phyloP scores from a whole-genome alignment of 2,888 invertebrate genomes.

The Drosophila macrospina region DNA sequence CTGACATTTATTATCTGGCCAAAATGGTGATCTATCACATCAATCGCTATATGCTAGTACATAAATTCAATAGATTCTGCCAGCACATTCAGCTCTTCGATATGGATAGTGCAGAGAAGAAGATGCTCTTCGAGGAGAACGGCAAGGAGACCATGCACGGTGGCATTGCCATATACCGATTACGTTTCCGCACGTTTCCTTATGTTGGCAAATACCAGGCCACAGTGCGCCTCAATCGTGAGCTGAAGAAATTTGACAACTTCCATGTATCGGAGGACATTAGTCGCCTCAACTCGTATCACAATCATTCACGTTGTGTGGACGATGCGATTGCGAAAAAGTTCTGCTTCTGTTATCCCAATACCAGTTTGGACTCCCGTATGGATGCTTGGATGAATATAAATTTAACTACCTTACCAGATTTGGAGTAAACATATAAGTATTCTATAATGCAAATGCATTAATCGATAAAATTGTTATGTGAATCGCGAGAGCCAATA shows the following conservation, averaged over 20 bases:
- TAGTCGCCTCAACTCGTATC: constrained; percentile 86
- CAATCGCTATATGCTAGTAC: constrained; percentile 53
- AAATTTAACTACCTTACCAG: constrained; percentile 3
- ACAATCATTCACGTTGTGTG: constrained; percentile 85
- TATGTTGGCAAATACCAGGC: constrained; percentile 88
- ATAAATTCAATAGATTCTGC: constrained; percentile 29
- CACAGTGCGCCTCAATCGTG: constrained; percentile 87
- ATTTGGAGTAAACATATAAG: background rate
- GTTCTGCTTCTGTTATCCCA: constrained; percentile 57
- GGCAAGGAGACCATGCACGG: constrained; percentile 31
- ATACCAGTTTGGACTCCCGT: background rate
- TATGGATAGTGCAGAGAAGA: constrained; percentile 41
- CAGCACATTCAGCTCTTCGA: constrained; percentile 36
- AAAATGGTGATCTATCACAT: constrained; percentile 62
- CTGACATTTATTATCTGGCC: constrained; percentile 70
- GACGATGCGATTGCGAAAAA: constrained; percentile 44
- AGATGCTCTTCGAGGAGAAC: constrained; percentile 20
- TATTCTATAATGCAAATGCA: background rate
- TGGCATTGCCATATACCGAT: constrained; percentile 23
- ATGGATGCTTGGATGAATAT: constrained; percentile 18
- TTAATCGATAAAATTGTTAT: constrained; percentile 1
- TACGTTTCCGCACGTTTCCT: constrained; percentile 88
- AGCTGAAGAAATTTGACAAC: constrained; percentile 77
- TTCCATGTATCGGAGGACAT: constrained; percentile 86
- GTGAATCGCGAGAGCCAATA: background rate